Base-by-base conservation (phyloP, 2,888 invertebrate genomes). In the Endomychus coccineus region DNA sequence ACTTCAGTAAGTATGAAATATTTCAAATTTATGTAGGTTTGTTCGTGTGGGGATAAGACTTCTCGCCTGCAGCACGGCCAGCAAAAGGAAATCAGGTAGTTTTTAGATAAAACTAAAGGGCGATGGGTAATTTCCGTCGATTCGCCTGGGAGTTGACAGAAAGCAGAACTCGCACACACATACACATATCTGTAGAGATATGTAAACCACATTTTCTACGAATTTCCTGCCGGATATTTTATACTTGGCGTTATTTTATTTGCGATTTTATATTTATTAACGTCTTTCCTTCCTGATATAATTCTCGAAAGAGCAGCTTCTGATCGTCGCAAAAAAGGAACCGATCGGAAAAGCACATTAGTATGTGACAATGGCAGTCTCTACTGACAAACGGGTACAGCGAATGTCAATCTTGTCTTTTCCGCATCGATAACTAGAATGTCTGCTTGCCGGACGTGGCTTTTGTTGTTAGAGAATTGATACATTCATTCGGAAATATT, bases 351-450 rank as follows among this genome's bases (percentile, higher is more conserved):
- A 19, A 19, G 6, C 21, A n/a, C 21, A 19, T 19, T 19, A 19
- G 21, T 19, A 52, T 50, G 55, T 55, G 56, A 58, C 57, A 58
- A 57, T 54, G 47, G 56, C 46, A 48, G 55, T 53, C 45, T 50
- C 21, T 49, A 52, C 54, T 58, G 23, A 61, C 56, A 19, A 19
- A 19, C n/a, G 59, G 41, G 55, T 54, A 61, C 60, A 60, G 50
- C 58, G 58, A 58, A 61, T 55, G 61, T 61, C 62, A 59, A 61
- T 62, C 61, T 61, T 45, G 52, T 51, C 50, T 55, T 60, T 62
- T 61, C 60, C 62, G 59, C 61, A 59, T 59, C 58, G 57, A 58
- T 57, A 58, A 54, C n/a, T n/a, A n/a, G n/a, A n/a, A n/a, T n/a
- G n/a, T n/a, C n/a, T n/a, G n/a, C n/a, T n/a, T n/a, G n/a, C n/a